Base-by-base conservation (phyloP, 2,113 vertebrate species). In the Crocuta crocuta region DNA sequence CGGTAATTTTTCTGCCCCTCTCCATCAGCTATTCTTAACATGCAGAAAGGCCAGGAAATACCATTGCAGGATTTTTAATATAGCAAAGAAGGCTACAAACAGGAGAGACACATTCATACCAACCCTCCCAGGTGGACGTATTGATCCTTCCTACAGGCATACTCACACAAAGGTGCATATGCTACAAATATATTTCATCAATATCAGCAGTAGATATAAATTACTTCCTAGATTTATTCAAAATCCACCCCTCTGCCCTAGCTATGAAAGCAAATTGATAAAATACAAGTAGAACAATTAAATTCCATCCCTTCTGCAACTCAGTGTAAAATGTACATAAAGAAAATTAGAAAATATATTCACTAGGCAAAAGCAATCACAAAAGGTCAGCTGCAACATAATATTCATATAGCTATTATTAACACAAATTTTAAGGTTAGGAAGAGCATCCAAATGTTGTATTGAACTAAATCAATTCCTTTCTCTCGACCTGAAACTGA, bases 281-380 rank as follows among this genome's bases (percentile, higher is more conserved):
- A 98, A 96, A 96, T 94, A 87, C 68, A 98, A 96, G 90, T 53
- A 96, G 66, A 97, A 53, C 61, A 94, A 92, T 94, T 95, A 94
- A 86, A 92, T 94, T 83, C 26, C 61, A 93, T 90, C 61, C 31
- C 12, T 95, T 39, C 73, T 48, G 1, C 12, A 84, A 79, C 43
- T 82, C 74, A 45, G 12, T 89, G 81, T 71, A 92, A 97, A 97
- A 88, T 86, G 35, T 63, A 97, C 50, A 68, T 89, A 80, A 94
- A 94, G 33, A 96, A 81, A 95, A 92, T 66, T 65, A 68, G 23
- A 24, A 61, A 81, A 92, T 89, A 88, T 86, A 33, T 93, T 95
- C 86, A 81, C 86, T 63, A 70, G 58, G 39, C 61, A 84, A 92
- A 96, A 91, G 70, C 43, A 95, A 94, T 86, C 70, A 43, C 74